These are phyloP conservation scores for Aspidapion aeneum DNA, from an alignment of 2,888 invertebrate species.

Conservation along the genomic window DNA sequence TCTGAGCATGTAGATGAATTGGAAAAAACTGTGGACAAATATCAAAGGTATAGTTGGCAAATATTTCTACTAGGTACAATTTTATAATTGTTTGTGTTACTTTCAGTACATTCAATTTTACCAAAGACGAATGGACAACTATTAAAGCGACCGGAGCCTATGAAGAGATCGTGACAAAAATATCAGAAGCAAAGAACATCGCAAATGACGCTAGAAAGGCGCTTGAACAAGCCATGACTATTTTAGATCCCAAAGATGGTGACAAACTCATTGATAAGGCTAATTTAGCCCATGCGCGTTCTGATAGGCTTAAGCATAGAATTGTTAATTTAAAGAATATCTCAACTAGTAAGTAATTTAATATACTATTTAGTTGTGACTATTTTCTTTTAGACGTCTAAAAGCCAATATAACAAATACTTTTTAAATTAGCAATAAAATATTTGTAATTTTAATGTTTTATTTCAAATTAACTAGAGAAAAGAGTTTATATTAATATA, in stretches of 20 bases:
- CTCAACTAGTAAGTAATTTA: slow-evolving; percentile 30
- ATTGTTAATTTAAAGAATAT: slow-evolving; percentile 37
- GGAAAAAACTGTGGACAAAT: slow-evolving; percentile 48
- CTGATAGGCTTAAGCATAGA: slow-evolving; percentile 54
- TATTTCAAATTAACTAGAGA: too few relatives aligned
- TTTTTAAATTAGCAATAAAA: too few relatives aligned
- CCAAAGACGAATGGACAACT: slow-evolving; percentile 56
- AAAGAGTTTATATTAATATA: too few relatives aligned
- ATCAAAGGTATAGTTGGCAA: slow-evolving; percentile 31
- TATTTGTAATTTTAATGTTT: too few relatives aligned
- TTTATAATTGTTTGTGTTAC: slow-evolving; percentile 8
- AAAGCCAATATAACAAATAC: too few relatives aligned
- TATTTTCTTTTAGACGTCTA: not conserved
- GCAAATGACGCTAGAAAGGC: slow-evolving; percentile 54
- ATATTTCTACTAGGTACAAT: not conserved
- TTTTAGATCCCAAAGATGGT: slow-evolving; percentile 45
- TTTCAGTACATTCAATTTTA: slow-evolving; percentile 40
- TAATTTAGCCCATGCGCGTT: slow-evolving; percentile 52
- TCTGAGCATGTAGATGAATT: slow-evolving; percentile 51
- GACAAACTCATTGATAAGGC: slow-evolving; percentile 54
- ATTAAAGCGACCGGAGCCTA: slow-evolving; percentile 63
- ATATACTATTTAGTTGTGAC: too few relatives aligned
- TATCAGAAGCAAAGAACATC: slow-evolving; percentile 62
- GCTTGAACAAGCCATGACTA: slow-evolving; percentile 38
- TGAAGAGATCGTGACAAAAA: slow-evolving; percentile 69